Percentiles rank a stretch among this genome's conserved stretches.
Evolutionary conservation across 1,140 invertebrate species (phyloP).

Genomic region (Trypoxylus dichotomus): DNA sequence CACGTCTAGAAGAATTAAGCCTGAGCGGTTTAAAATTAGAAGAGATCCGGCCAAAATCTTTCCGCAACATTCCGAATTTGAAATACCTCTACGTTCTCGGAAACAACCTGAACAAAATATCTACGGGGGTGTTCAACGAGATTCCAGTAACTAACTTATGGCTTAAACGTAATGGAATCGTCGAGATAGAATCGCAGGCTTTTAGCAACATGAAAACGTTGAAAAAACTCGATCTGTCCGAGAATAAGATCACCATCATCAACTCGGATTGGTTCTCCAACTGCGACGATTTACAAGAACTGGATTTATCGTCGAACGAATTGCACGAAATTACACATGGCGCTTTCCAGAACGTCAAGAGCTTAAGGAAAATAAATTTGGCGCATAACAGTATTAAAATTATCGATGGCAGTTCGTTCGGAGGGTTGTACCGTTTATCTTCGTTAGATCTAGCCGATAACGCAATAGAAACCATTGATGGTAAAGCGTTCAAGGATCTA

Average conservation of each 20-base stretch:
- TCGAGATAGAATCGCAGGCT: background rate
- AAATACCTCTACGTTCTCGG: background rate
- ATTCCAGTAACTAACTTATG: background rate
- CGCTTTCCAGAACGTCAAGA: slow-evolving; percentile 4
- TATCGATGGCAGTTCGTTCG: background rate
- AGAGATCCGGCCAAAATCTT: background rate
- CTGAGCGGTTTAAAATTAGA: background rate
- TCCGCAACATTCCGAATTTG: background rate
- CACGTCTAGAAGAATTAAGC: background rate
- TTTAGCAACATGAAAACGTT: background rate
- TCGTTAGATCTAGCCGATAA: background rate
- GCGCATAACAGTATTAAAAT: background rate
- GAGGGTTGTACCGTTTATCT: background rate
- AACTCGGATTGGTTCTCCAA: background rate
- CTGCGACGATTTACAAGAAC: background rate
- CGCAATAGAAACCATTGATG: background rate
- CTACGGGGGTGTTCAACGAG: background rate
- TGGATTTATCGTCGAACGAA: background rate
- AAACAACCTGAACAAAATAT: background rate
- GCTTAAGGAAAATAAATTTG: background rate
- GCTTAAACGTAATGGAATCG: background rate
- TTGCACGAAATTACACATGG: background rate
- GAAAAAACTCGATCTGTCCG: background rate
- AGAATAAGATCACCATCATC: background rate
- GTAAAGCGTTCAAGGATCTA: background rate